Conservation (phyloP, 2,888 invertebrate species). For the Pimpla rufipes region DNA sequence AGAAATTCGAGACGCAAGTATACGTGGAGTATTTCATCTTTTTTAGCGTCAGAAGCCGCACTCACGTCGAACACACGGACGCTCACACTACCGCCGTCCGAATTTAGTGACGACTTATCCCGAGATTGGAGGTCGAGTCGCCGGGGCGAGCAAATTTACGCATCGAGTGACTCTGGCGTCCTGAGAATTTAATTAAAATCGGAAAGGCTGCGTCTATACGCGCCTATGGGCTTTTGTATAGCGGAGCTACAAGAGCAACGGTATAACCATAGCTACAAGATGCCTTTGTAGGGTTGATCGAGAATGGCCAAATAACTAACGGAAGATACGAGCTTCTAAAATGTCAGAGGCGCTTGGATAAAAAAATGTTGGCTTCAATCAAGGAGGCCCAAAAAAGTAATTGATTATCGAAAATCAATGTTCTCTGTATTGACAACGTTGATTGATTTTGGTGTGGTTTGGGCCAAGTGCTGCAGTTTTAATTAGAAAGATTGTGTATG, state of each 20-base stretch:
- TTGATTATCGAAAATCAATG: background rate
- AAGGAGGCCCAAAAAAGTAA: background rate
- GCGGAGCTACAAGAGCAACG: background rate
- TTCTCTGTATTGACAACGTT: no score
- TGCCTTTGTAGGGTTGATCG: background rate
- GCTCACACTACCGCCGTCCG: background rate
- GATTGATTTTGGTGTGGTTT: no score
- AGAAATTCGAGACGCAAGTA: constrained; percentile 15
- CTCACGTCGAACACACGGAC: background rate
- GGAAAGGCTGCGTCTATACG: background rate
- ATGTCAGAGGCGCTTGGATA: background rate
- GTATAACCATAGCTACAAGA: background rate
- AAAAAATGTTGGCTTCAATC: background rate
- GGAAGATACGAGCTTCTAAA: background rate
- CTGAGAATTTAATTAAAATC: constrained; percentile 24
- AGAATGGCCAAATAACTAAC: background rate
- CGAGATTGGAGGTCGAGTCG: constrained; percentile 1
- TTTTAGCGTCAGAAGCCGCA: constrained; percentile 3
- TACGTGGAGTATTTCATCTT: background rate
- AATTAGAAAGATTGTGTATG: no score
- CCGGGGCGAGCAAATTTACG: constrained; percentile 23
- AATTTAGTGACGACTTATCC: background rate
- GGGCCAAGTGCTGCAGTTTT: no score
- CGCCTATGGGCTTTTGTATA: background rate
- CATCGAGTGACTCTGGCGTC: background rate